Base-by-base conservation (phyloP, 1,140 invertebrate species). In the Lucilia cuprina region DNA sequence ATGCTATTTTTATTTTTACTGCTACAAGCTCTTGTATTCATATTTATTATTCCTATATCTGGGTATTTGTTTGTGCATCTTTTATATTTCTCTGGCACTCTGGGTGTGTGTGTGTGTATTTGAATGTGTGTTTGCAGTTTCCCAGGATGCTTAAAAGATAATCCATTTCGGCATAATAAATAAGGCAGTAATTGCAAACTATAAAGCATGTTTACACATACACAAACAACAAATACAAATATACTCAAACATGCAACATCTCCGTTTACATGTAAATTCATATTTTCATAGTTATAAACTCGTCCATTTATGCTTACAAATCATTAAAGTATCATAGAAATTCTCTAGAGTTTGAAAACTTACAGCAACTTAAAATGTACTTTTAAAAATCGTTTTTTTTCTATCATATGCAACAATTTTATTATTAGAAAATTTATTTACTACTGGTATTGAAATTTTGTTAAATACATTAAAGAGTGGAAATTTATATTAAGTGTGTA, bases 141-240 rank as follows among this genome's bases (percentile, higher is more conserved):
- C 82, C 30, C 70, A 80, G 77, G 47, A 80, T 85, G 84, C 86
- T 83, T 84, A 84, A 87, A 86, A 87, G 87, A 89, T 89, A 88
- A 89, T 89, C 88, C 88, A 88, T 89, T 89, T 89, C 86, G 87
- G 88, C 88, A 89, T 89, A 89, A 89, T 89, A 89, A 89, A 89
- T 89, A 89, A 87, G 89, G 86, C 86, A 86, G 88, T 89, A 89
- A 89, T 88, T 89, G 88, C 87, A 86, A 86, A 89, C 50, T 82
- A 41, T 82, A 82, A 60, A 82, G 49, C 60, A 60, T 82, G 82
- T 65, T 78, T 78, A 47, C 34, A 70, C 65, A 70, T 21, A 70
- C 65, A 70, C 65, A 70, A 70, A 70, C 17, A 70, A 70, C 65
- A 70, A 25, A 70, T 70, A 70, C 17, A 70, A 30, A 21, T 21